phyloP scores from a whole-genome alignment of 2,797 vertebrate genomes.

The Characodon lateralis region DNA sequence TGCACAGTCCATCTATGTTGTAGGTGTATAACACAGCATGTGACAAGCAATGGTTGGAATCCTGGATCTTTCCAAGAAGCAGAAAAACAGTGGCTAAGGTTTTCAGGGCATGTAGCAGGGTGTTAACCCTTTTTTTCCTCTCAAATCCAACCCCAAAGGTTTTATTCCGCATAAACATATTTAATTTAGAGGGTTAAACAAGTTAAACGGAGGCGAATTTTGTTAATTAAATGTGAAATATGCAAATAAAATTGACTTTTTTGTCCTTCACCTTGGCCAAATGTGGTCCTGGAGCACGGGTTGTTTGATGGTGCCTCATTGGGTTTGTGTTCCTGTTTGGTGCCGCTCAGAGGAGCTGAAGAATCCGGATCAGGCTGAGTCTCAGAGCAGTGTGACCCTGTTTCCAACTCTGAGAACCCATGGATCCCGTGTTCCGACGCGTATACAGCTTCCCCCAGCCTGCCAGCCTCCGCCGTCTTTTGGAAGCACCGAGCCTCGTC shows the following conservation, averaged over 20 bases:
- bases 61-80: not conserved
- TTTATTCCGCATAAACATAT: not conserved
- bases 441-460: slow-evolving; percentile 77
- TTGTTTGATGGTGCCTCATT: slow-evolving; percentile 80
- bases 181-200: not conserved
- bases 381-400: slow-evolving; percentile 75
- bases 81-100: not conserved
- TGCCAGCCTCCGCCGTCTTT: slow-evolving; percentile 81
- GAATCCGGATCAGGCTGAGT: slow-evolving; percentile 80
- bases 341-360: slow-evolving; percentile 76
- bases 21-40: not conserved
- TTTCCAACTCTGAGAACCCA: slow-evolving; percentile 82
- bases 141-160: not conserved
- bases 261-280: slow-evolving; percentile 84
- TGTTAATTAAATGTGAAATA: not conserved
- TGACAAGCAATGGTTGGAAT: not conserved
- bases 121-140: not conserved
- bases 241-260: not conserved
- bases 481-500: slow-evolving; percentile 80
- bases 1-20: no score
- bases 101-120: not conserved
- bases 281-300: slow-evolving; percentile 85
- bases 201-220: not conserved
- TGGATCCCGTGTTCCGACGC: slow-evolving; percentile 77
- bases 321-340: slow-evolving; percentile 81